phyloP scores from a whole-genome alignment of 2,113 vertebrate species.

The Taxidea taxus region DNA sequence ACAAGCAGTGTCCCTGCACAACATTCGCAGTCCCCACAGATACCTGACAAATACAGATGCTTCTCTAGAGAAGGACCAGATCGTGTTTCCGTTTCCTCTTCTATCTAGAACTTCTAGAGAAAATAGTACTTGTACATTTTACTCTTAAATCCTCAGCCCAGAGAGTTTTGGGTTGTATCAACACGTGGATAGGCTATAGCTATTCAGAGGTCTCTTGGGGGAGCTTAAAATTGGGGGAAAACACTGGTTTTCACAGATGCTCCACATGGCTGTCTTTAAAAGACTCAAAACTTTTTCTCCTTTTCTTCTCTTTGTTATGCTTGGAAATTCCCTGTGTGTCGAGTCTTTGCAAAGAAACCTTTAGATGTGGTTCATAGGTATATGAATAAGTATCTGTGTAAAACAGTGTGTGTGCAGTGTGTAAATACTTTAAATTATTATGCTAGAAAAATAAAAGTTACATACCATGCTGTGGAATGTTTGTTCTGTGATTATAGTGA shows the following conservation, averaged over 20 bases:
- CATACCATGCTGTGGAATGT: conserved; percentile 85
- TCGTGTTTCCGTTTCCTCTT: conserved; percentile 52
- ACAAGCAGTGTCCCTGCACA: not conserved
- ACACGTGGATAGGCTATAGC: conserved; percentile 49
- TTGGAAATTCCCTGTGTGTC: conserved; percentile 68
- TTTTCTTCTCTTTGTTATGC: conserved; percentile 53
- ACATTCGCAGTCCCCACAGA: not conserved
- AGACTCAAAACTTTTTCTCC: conserved; percentile 45
- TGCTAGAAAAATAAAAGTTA: conserved; percentile 92
- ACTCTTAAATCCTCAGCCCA: conserved; percentile 57
- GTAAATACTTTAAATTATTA: conserved; percentile 96
- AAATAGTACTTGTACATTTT: conserved; percentile 73
- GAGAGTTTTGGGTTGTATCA: conserved; percentile 67
- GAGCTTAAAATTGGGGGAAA: conserved; percentile 68
- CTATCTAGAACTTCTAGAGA: conserved; percentile 62
- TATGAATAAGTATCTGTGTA: conserved; percentile 86
- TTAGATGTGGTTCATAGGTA: conserved; percentile 85
- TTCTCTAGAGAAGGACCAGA: conserved; percentile 4
- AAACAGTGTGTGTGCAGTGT: conserved; percentile 90
- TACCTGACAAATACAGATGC: not conserved
- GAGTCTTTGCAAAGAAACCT: conserved; percentile 74
- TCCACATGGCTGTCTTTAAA: conserved; percentile 75
- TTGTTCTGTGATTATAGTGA: conserved; percentile 89
- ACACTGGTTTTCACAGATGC: conserved; percentile 74
- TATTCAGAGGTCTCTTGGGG: conserved; percentile 73